Conservation (phyloP, 2,113 vertebrate species). For the Garra rufa region DNA sequence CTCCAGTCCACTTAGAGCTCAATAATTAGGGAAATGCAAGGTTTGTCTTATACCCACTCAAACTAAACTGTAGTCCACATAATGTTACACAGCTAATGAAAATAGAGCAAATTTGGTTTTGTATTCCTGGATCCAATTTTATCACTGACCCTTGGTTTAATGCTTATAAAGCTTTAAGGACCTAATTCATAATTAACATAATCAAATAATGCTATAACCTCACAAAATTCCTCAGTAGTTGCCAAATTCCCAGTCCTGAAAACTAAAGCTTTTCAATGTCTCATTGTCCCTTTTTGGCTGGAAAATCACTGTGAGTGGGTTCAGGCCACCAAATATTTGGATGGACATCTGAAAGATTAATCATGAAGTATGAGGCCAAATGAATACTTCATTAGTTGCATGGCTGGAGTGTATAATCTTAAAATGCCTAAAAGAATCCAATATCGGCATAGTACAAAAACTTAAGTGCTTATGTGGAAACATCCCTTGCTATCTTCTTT, state of each 20-base stretch:
- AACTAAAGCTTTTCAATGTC: background rate
- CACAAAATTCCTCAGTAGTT: background rate
- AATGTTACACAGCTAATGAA: background rate
- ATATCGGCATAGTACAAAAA: too few relatives aligned
- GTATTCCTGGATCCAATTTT: background rate
- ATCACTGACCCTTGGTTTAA: background rate
- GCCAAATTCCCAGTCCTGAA: background rate
- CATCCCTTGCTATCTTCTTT: background rate
- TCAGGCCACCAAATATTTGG: constrained; percentile 20
- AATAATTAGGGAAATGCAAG: background rate
- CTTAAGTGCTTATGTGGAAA: background rate
- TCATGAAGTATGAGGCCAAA: constrained; percentile 13
- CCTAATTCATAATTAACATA: background rate
- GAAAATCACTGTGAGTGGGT: background rate
- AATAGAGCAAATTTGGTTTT: background rate
- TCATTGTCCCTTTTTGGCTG: constrained; percentile 19
- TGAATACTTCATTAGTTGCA: background rate
- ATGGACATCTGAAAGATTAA: background rate
- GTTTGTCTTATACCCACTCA: background rate
- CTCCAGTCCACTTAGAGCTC: background rate
- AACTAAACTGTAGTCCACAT: background rate
- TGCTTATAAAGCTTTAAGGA: background rate
- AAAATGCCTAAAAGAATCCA: background rate
- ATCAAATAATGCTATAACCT: background rate
- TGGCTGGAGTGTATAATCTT: background rate